Evolutionary conservation across 1,140 invertebrate genomes (phyloP), one percentile per base, ranked within the genome.

Genomic region (Pachypeltis micranthus): DNA sequence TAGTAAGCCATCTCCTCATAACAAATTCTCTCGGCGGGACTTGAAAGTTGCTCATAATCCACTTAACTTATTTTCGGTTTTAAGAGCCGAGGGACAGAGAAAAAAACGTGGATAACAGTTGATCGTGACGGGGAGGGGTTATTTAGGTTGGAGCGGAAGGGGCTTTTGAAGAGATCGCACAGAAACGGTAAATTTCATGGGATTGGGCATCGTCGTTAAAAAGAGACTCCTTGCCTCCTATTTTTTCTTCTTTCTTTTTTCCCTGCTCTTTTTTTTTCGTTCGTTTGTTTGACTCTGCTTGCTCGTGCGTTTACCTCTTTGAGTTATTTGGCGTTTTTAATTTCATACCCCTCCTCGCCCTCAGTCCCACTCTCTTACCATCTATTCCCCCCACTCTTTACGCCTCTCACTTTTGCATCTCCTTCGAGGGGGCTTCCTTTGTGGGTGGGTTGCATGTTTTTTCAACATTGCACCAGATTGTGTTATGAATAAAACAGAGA

Each of bases 231-330:
- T n/a, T n/a, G n/a, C n/a, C n/a, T n/a, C n/a, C n/a, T n/a, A n/a
- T n/a, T n/a, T n/a, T n/a, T n/a, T n/a, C 7, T 10, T 21, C 21
- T 51, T 51, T 51, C 21, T 51, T 51, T 51, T 51, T n/a, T n/a
- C n/a, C n/a, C n/a, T n/a, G n/a, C n/a, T n/a, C n/a, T n/a, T 47
- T 31, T 31, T 59, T 59, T 59, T 59, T 31, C 57, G 29, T 59
- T 59, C 31, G 57, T 59, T 57, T 59, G 26, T 14, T 19, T 25
- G 19, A 14, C 23, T 25, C 26, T 59, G 57, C 57, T 31, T 59
- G 57, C 24, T 59, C 57, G 57, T 59, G 57, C 57, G 57, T 59
- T 59, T 59, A 59, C 57, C 57, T 59, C 57, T 59, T 59, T 59
- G 57, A 59, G 57, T 59, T 59, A 59, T 59, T 59, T 59, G 57